Conservation (phyloP, 2,113 vertebrate species). For the Austrofundulus limnaeus region DNA sequence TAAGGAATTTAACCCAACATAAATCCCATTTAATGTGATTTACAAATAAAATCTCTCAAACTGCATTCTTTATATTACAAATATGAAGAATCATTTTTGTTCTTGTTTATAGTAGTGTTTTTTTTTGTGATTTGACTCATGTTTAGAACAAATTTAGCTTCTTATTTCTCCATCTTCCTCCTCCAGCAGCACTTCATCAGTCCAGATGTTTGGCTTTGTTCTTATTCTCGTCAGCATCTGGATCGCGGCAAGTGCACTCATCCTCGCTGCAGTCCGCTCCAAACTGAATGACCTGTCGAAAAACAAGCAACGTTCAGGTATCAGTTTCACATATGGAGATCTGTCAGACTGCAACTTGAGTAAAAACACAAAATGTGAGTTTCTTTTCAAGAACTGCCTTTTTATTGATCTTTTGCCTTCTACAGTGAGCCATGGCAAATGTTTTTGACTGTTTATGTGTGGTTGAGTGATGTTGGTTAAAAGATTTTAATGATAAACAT, state of each 20-base stretch:
- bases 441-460: too few species aligned
- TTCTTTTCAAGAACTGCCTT: too few species aligned
- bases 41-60: slow-evolving; percentile 5
- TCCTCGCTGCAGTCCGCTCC: slow-evolving; percentile 92
- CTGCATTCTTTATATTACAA: slow-evolving; percentile 23
- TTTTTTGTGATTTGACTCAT: slow-evolving; percentile 50
- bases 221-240: slow-evolving; percentile 91
- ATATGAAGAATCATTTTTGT: slow-evolving; percentile 20
- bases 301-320: slow-evolving; percentile 42
- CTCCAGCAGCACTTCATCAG: slow-evolving; percentile 24
- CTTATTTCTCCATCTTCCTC: slow-evolving; percentile 46
- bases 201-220: slow-evolving; percentile 53
- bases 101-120: slow-evolving; percentile 44
- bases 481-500: too few species aligned
- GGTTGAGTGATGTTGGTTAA: too few species aligned
- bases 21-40: slow-evolving; percentile 27
- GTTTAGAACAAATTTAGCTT: slow-evolving; percentile 41
- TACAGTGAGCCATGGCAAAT: too few species aligned
- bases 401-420: too few species aligned
- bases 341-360: slow-evolving; percentile 14
- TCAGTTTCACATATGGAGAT: slow-evolving; percentile 6
- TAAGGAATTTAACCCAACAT: slow-evolving; percentile 17
- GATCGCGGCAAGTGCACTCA: slow-evolving; percentile 94
- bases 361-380: background rate
- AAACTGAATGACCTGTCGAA: slow-evolving; percentile 89